These are phyloP conservation scores for Thunnus thynnus DNA, from an alignment of 2,113 vertebrate genomes.

Conservation along the genomic window DNA sequence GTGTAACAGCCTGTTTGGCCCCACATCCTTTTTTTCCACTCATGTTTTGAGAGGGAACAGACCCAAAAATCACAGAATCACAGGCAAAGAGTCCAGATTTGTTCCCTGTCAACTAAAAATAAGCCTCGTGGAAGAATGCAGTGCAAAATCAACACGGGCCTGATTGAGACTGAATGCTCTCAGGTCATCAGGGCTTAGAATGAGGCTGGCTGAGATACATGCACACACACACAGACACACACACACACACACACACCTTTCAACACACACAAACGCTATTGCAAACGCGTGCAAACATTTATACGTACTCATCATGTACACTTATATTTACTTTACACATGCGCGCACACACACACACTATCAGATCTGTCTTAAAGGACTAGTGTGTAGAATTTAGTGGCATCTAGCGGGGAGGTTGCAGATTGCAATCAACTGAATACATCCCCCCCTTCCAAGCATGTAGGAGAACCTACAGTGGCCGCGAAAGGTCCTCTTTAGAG, in stretches of 20 bases:
- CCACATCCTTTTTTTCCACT: conserved; percentile 71
- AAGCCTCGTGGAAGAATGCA: conserved; percentile 67
- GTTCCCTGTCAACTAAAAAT: conserved; percentile 81
- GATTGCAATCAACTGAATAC: no score
- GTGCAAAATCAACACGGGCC: conserved; percentile 64
- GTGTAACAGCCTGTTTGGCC: conserved; percentile 80
- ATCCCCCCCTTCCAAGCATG: no score
- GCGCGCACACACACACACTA: conserved; percentile 1
- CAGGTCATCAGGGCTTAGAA: conserved; percentile 54
- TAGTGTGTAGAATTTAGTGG: no score
- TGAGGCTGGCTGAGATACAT: conserved; percentile 37
- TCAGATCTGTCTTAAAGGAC: no score
- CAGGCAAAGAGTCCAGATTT: conserved; percentile 74
- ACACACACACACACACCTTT: not conserved
- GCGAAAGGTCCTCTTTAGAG: no score
- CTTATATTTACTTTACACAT: conserved; percentile 26
- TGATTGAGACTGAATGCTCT: conserved; percentile 66
- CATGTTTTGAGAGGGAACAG: conserved; percentile 78
- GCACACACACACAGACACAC: conserved; percentile 34
- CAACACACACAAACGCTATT: not conserved
- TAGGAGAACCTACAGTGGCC: no score
- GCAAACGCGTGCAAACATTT: not conserved
- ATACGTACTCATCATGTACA: conserved; percentile 24
- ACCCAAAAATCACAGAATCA: conserved; percentile 82
- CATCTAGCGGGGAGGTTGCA: no score